Base-by-base conservation (phyloP, 2,113 vertebrate genomes). In the Choloepus hoffmanni region DNA sequence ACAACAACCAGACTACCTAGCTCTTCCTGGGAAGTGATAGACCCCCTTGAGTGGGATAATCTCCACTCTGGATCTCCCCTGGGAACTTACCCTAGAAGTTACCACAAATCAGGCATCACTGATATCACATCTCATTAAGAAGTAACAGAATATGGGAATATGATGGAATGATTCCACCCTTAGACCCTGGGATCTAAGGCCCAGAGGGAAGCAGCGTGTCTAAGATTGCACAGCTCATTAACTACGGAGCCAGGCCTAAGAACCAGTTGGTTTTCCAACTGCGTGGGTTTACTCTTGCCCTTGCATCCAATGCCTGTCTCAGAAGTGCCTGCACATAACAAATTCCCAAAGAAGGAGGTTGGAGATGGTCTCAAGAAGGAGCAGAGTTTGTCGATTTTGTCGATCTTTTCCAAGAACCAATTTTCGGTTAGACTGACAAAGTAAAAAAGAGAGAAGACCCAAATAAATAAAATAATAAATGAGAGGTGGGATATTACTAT, bases 131-230 rank as follows among this genome's bases (percentile, higher is more conserved):
- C 24, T 73, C 40, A 21, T 60, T 89, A 68, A 87, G 58, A 82
- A 92, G 81, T 58, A 67, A 86, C 50, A 70, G 26, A 83, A 58
- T 40, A 45, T 67, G 48, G 67, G 58, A 13, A 95, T 30, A 82
- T 7, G 30, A 23, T 43, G 11, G 7, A 72, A 89, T 30, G 43
- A 77, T 88, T n/a, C 23, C 10, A 67, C 1, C 6, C 28, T 36
- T 50, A 50, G 48, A 70, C 0, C 14, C 0, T 9, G 67, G 8
- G 86, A 28, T 45, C 74, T 28, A 26, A 48, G 91, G 23, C 50
- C 89, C 70, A 87, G 70, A 73, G 28, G 24, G 60, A 13, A 79
- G 50, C 10, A 60, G 21, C 30, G 91, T 65, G 8, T 85, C 9
- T 36, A 58, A 65, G 33, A 50, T 43, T 50, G 28, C 15, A 26